Base-by-base conservation (phyloP, 1,140 invertebrate genomes). In the Nasonia vitripennis region DNA sequence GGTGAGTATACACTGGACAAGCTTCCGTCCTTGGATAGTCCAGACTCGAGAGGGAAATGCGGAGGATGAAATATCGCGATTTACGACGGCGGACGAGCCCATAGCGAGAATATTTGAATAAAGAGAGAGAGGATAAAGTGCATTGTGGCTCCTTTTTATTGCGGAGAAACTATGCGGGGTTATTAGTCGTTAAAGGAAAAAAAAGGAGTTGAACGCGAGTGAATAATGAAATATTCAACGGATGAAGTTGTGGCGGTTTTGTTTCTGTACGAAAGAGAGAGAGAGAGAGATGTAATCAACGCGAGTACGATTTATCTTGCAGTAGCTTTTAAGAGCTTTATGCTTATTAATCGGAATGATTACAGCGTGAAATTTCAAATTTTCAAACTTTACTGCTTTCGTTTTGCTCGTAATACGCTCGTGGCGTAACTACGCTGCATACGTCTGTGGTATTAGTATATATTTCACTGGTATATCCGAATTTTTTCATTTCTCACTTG, bases 161-260 rank as follows among this genome's bases (percentile, higher is more conserved):
- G 78, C 78, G 7, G 67, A n/a, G 78, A 70, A 70, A 70, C 62
- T 27, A 34, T 70, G 27, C 27, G 67, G 34, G 34, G 37, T 70
- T 80, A 80, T 80, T 80, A 80, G 17, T 37, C 78, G 78, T 80
- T 70, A 45, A 80, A 62, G 41, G 48, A 70, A 45, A 45, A 45
- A 34, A 37, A 37, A 37, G 34, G 34, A 7, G 31, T 67, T 80
- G 45, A 41, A 70, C 41, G 62, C 55, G 31, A 62, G 48, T 77
- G 20, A 1, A 27, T 23, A 77, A 77, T 77, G 41, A 77, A 77
- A 77, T 78, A 62, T 78, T 67, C 48, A 62, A 62, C 31, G 77
- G 62, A 78, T 78, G 27, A 62, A 62, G 77, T 62, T 62, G 77
- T 67, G 11, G 14, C 6, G 1, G 20, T 71, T n/a, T 78, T 51